Evolutionary conservation across 1,140 invertebrate species (phyloP).

Genomic region (Chelonus insularis): DNA sequence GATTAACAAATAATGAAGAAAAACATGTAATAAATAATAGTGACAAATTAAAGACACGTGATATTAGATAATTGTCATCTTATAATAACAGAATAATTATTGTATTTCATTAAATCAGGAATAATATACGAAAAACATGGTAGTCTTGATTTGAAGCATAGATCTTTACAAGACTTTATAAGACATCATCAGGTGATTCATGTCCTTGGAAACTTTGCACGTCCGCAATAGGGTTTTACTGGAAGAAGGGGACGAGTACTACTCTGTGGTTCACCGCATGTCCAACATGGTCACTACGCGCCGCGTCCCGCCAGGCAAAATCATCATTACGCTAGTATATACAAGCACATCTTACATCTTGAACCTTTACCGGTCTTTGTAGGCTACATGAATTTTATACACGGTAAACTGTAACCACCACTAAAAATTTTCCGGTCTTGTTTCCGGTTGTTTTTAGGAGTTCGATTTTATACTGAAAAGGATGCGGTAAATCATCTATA

Average conservation of each 20-base stretch:
- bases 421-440: conserved; percentile 27
- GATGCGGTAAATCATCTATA: conserved; percentile 8
- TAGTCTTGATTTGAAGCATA: not conserved
- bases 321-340: conserved; percentile 53
- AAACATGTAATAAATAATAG: no score
- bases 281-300: conserved; percentile 49
- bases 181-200: conserved; percentile 8
- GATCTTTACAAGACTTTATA: not conserved
- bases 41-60: no score
- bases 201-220: conserved; percentile 9
- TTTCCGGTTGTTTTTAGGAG: conserved; percentile 20
- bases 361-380: not conserved
- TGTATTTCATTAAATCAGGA: no score
- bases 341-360: conserved; percentile 37
- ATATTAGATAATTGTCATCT: no score
- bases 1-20: no score
- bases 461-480: conserved; percentile 5
- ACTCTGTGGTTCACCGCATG: conserved; percentile 57
- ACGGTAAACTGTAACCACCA: conserved; percentile 26
- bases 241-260: conserved; percentile 42
- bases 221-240: conserved; percentile 15
- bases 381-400: not conserved
- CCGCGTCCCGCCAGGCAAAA: conserved; percentile 42
- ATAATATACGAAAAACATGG: not conserved
- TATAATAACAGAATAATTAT: no score